A percentile compares a stretch with the other conserved stretches of the same genome.
phyloP scores from a whole-genome alignment of 2,888 invertebrate genomes.

The Taphrorychus bicolor region DNA sequence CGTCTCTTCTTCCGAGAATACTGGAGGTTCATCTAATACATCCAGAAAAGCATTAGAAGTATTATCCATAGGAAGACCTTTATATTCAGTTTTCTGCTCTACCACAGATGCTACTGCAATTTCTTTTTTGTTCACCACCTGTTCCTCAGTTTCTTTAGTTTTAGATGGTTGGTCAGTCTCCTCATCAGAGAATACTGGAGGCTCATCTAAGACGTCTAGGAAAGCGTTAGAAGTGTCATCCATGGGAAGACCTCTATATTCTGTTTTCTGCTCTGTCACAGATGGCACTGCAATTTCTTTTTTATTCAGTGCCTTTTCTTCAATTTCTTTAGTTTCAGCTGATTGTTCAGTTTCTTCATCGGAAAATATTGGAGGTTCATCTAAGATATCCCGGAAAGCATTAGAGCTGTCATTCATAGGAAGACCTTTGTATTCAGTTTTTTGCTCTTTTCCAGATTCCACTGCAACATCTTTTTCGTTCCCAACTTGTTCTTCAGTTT shows the following conservation, averaged over 20 bases:
- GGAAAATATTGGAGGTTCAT: constrained; percentile 47
- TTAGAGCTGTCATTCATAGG: constrained; percentile 46
- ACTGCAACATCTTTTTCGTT: not conserved
- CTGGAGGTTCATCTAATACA: too few species aligned
- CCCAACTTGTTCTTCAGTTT: constrained; percentile 16
- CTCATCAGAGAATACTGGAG: constrained; percentile 46
- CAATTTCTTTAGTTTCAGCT: not conserved
- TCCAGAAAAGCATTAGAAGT: constrained; percentile 45
- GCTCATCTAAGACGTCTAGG: constrained; percentile 55
- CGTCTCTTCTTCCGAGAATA: not conserved
- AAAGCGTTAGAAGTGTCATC: constrained; percentile 52
- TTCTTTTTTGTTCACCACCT: too few species aligned
- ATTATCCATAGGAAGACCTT: constrained; percentile 45
- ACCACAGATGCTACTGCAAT: not conserved
- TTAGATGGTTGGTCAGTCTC: constrained; percentile 17
- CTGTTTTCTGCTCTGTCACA: not conserved
- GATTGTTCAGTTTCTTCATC: not conserved
- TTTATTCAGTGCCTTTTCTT: constrained; percentile 4
- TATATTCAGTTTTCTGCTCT: constrained; percentile 38
- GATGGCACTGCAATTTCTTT: not conserved
- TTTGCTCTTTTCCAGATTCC: not conserved
- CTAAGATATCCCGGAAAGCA: constrained; percentile 45
- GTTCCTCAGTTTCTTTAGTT: too few species aligned
- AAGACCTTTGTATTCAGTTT: constrained; percentile 43
- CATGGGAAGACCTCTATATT: constrained; percentile 45